Percentiles rank a stretch among this genome's conserved stretches.
Evolutionary conservation across 2,888 invertebrate species (phyloP).

Genomic region (Cephus pulcher): DNA sequence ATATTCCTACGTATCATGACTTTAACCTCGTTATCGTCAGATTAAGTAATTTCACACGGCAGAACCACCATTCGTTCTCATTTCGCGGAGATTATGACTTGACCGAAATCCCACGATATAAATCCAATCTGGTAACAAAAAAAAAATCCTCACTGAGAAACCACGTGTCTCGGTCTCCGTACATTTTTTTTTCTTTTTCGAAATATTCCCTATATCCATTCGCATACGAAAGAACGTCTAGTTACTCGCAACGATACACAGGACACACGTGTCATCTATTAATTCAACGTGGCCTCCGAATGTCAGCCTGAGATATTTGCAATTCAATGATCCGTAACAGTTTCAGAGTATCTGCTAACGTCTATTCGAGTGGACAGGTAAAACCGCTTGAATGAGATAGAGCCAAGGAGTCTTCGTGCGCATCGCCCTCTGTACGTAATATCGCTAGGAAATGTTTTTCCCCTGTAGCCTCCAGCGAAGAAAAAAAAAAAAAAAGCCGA

Average conservation of each 20-base stretch:
- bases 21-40: neutral
- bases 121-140: neutral
- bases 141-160: neutral
- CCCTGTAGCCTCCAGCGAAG: neutral
- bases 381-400: neutral
- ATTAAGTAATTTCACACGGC: neutral
- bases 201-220: neutral
- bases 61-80: neutral
- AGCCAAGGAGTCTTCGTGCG: neutral
- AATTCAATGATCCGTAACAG: constrained; percentile 55
- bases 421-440: neutral
- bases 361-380: neutral
- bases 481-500: neutral
- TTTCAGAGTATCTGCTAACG: constrained; percentile 15
- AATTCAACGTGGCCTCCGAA: constrained; percentile 40
- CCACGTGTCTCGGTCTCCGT: neutral
- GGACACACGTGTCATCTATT: constrained; percentile 18
- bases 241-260: neutral
- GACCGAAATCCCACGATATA: neutral
- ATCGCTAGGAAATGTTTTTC: neutral
- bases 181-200: no score
- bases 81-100: neutral
- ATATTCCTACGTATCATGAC: neutral
- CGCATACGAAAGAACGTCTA: neutral
- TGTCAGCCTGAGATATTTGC: constrained; percentile 40